Conservation (phyloP, 2,797 vertebrate species). For the Thripadectes ignobilis region DNA sequence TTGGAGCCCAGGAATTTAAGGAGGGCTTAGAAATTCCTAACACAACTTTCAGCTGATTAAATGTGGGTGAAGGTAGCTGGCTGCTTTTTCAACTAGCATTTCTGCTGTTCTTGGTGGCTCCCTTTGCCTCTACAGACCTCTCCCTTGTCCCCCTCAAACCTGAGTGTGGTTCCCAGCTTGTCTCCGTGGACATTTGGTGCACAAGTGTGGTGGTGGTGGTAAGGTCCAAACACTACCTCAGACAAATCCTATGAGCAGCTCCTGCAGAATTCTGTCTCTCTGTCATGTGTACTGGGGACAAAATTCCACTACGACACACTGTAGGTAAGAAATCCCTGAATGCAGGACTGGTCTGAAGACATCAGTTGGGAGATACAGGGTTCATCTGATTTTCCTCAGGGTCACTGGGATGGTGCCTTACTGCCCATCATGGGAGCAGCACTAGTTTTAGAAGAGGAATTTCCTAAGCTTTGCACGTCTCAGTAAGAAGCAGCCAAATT, state of each 20-base stretch:
- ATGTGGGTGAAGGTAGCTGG: background rate
- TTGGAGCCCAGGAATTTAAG: conserved; percentile 42
- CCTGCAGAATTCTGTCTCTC: background rate
- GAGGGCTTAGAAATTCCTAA: conserved; percentile 42
- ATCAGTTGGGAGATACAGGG: background rate
- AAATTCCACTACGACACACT: background rate
- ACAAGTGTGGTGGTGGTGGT: fast-evolving
- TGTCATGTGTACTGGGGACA: background rate
- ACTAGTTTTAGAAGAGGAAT: background rate
- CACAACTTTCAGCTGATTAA: background rate
- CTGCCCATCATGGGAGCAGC: background rate
- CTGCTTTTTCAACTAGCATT: background rate
- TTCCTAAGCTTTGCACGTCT: background rate
- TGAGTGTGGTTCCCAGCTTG: background rate
- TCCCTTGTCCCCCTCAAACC: background rate
- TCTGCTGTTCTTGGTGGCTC: background rate
- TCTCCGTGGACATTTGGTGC: background rate
- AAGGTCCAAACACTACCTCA: background rate
- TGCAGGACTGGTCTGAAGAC: background rate
- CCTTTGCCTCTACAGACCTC: background rate
- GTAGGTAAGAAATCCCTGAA: background rate
- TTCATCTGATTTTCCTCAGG: background rate
- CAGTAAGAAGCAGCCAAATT: background rate
- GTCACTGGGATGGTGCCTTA: background rate
- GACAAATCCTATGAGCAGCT: background rate